phyloP scores from a whole-genome alignment of 2,113 vertebrate genomes.

The Thinocorus orbignyianus region DNA sequence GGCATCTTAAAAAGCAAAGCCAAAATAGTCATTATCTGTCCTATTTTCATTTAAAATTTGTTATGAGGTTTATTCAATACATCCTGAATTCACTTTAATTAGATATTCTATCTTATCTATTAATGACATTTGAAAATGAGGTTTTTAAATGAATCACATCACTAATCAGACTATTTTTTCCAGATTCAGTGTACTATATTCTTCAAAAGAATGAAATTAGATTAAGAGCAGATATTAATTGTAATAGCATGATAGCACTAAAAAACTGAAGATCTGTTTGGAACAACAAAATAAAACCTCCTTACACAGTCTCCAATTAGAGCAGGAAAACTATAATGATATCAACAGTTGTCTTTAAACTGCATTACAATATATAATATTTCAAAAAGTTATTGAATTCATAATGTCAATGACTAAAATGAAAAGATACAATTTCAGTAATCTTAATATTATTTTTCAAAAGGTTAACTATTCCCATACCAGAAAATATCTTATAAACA shows the following conservation, averaged over 20 bases:
- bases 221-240: not conserved
- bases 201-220: slow-evolving; percentile 4
- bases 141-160: slow-evolving; percentile 6
- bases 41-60: not conserved
- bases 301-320: not conserved
- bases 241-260: not conserved
- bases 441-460: not conserved
- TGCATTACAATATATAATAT: not conserved
- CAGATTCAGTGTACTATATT: not conserved
- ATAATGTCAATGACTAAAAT: not conserved
- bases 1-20: not conserved
- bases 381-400: not conserved
- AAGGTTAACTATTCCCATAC: not conserved
- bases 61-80: slow-evolving; percentile 3
- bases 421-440: not conserved
- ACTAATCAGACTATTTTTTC: not conserved
- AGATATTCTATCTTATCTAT: slow-evolving; percentile 4
- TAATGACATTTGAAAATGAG: not conserved
- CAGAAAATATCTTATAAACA: not conserved
- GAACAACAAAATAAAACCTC: not conserved
- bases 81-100: slow-evolving; percentile 18
- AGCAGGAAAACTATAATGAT: not conserved
- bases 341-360: not conserved
- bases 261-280: not conserved
- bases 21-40: not conserved